phyloP scores from a whole-genome alignment of 2,888 invertebrate genomes.

The Agyllia agylla region DNA sequence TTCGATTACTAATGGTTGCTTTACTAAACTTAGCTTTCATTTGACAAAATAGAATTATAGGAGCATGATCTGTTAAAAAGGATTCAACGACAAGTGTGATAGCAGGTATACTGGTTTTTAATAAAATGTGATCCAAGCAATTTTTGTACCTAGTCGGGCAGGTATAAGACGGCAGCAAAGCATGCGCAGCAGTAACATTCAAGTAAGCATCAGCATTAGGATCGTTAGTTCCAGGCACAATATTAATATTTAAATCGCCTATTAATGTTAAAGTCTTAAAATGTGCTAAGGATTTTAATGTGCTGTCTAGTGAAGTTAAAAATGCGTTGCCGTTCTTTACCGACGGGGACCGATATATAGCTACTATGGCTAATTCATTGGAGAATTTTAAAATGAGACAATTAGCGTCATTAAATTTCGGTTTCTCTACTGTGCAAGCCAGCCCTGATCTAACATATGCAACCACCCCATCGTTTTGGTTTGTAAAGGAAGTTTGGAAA shows the following conservation, averaged over 20 bases:
- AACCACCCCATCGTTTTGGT: slow-evolving; percentile 20
- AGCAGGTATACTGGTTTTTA: not conserved
- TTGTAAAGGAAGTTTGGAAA: not conserved
- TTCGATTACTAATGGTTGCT: not conserved
- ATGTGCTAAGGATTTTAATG: not conserved
- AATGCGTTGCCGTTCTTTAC: not conserved
- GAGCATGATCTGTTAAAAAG: slow-evolving; percentile 10
- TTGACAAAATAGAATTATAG: not conserved
- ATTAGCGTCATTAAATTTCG: not conserved
- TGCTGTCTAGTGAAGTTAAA: not conserved
- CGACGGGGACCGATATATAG: not conserved
- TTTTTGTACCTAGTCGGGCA: slow-evolving; percentile 13
- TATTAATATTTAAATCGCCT: slow-evolving; percentile 17
- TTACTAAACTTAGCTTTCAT: not conserved
- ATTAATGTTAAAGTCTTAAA: slow-evolving; percentile 12
- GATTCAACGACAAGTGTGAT: slow-evolving; percentile 26
- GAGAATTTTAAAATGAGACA: not conserved
- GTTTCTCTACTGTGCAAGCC: not conserved
- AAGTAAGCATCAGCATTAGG: slow-evolving; percentile 6
- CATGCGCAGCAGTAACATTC: not conserved
- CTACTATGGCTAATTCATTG: not conserved
- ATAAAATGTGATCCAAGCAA: slow-evolving; percentile 25
- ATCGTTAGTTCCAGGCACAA: not conserved
- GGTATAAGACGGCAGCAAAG: slow-evolving; percentile 13
- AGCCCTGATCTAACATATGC: not conserved